Evolutionary conservation across 2,113 vertebrate species (phyloP).

Genomic region (Callorhinus ursinus): DNA sequence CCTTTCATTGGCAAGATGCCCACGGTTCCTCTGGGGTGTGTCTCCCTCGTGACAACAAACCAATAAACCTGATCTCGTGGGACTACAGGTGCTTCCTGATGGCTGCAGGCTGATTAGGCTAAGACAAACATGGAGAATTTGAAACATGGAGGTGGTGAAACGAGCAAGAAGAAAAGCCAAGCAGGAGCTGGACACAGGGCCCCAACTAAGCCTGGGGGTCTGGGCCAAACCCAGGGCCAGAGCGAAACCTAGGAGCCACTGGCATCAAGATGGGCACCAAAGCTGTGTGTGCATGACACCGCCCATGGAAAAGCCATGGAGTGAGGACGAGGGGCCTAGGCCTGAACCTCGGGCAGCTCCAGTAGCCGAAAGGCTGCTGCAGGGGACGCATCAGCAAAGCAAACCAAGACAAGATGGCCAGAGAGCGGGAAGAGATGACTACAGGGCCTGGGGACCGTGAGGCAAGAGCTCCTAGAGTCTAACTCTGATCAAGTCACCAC

Average conservation of each 20-base stretch:
- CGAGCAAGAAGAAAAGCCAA: background rate
- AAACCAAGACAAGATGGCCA: background rate
- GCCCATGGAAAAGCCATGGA: fast-evolving
- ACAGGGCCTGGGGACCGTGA: fast-evolving
- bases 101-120: background rate
- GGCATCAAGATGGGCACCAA: background rate
- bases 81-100: background rate
- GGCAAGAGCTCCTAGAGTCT: background rate
- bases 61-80: background rate
- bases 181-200: background rate
- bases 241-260: background rate
- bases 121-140: background rate
- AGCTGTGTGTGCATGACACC: fast-evolving
- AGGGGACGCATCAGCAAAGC: background rate
- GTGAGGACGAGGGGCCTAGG: no score
- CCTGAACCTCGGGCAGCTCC: background rate
- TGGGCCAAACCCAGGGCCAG: background rate
- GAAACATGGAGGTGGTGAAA: background rate
- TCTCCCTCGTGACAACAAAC: background rate
- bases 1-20: background rate
- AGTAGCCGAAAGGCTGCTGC: background rate
- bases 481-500: background rate
- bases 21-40: background rate
- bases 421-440: background rate
- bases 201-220: background rate